Conservation (phyloP, 2,113 vertebrate species). For the Panthera leo region DNA sequence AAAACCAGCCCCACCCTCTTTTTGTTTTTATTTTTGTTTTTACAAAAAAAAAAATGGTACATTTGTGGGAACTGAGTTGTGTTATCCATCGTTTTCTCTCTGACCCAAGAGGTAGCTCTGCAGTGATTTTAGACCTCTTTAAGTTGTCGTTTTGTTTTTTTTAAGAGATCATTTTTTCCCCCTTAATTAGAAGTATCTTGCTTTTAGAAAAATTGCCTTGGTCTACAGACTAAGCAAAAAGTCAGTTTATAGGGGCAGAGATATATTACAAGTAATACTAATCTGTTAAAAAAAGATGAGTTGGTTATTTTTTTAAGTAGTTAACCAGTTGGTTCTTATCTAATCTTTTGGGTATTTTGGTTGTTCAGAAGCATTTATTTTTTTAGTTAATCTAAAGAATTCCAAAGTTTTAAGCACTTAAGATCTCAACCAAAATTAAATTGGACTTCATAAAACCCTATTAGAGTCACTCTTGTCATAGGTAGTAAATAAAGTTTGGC, state of each 20-base stretch:
- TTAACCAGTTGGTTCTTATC: not conserved
- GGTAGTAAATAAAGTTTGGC: conserved; percentile 17
- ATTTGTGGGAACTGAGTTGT: conserved; percentile 72
- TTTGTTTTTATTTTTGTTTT: conserved; percentile 50
- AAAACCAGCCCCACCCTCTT: not conserved
- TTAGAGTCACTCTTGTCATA: not conserved
- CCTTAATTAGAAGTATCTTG: not conserved
- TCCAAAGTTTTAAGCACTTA: not conserved
- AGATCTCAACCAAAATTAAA: conserved; percentile 15
- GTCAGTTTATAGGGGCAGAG: not conserved
- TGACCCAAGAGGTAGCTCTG: conserved; percentile 57
- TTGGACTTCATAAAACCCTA: not conserved
- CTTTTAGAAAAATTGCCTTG: conserved; percentile 9
- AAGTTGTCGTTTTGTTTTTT: conserved; percentile 39
- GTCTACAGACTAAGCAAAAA: not conserved
- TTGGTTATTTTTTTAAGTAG: not conserved
- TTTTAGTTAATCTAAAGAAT: conserved; percentile 40
- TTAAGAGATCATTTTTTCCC: conserved; percentile 32
- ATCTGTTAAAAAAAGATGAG: not conserved
- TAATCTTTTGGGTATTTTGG: not conserved
- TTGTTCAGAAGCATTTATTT: not conserved
- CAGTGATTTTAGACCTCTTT: conserved; percentile 51
- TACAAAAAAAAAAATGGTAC: conserved; percentile 70
- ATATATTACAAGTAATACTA: not conserved
- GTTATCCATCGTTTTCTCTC: conserved; percentile 44